Conservation (phyloP, 2,113 vertebrate species). For the Syngnathus scovelli region DNA sequence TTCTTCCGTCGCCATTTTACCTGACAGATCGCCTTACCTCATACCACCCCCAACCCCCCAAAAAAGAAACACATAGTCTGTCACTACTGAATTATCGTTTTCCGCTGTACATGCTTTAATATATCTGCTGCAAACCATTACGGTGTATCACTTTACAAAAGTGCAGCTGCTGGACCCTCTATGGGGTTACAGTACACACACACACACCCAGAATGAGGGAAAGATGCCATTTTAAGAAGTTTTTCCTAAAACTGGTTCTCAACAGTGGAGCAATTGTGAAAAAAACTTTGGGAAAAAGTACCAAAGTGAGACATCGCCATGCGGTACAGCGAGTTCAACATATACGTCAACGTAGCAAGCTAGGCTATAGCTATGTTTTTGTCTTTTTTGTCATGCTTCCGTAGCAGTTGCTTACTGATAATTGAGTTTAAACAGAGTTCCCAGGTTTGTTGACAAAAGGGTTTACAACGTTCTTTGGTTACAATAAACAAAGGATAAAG, state of each 20-base stretch:
- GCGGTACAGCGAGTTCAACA: too few relatives aligned
- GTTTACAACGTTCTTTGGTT: too few relatives aligned
- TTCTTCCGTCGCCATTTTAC: constrained; percentile 38
- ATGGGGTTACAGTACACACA: constrained; percentile 52
- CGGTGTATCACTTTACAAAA: constrained; percentile 64
- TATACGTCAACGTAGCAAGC: too few relatives aligned
- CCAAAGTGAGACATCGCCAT: background rate
- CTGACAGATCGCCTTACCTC: constrained; percentile 59
- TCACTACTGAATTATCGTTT: constrained; percentile 67
- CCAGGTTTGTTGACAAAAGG: too few relatives aligned
- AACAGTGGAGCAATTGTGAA: background rate
- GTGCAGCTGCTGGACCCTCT: constrained; percentile 56
- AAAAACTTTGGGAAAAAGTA: background rate
- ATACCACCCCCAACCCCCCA: constrained; percentile 30
- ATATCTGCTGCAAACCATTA: constrained; percentile 63
- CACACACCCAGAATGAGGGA: constrained; percentile 50
- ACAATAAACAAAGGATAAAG: too few relatives aligned
- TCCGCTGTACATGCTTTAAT: constrained; percentile 58
- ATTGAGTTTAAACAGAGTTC: too few relatives aligned
- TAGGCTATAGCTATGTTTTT: too few relatives aligned
- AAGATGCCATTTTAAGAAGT: constrained; percentile 51
- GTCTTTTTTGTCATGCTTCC: too few relatives aligned
- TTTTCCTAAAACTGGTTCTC: constrained; percentile 36
- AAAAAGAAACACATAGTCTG: constrained; percentile 56
- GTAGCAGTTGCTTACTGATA: too few relatives aligned